Conservation (phyloP, 1,140 invertebrate genomes). For the Drosophila mauritiana region DNA sequence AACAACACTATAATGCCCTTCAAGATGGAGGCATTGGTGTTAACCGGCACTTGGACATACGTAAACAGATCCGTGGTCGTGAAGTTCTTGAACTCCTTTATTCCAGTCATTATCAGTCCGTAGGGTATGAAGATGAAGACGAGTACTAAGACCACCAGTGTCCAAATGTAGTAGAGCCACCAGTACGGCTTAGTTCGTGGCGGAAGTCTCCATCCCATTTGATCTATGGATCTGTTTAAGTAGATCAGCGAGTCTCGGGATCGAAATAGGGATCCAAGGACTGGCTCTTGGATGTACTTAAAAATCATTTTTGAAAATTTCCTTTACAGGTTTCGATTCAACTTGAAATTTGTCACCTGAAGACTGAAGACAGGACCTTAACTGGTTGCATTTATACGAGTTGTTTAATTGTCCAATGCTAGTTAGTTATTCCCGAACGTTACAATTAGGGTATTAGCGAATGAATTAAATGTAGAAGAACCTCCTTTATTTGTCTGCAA, state of each 20-base stretch:
- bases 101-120: slow-evolving; percentile 19
- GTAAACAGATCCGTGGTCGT: slow-evolving; percentile 33
- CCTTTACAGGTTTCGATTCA: neutral
- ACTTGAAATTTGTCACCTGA: neutral
- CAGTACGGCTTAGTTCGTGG: slow-evolving; percentile 3
- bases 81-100: slow-evolving; percentile 31
- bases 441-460: neutral
- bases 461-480: neutral
- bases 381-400: neutral
- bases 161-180: slow-evolving; percentile 39
- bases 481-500: neutral
- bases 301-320: slow-evolving; percentile 1
- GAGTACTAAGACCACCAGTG: neutral
- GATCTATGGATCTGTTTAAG: neutral
- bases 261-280: neutral
- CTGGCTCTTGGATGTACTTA: slow-evolving; percentile 6
- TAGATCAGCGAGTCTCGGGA: slow-evolving; percentile 11
- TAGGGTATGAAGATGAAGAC: slow-evolving; percentile 25
- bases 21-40: slow-evolving; percentile 18
- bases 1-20: slow-evolving; percentile 22
- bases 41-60: slow-evolving; percentile 27
- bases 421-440: slow-evolving; percentile 2
- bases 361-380: neutral
- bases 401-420: neutral
- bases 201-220: slow-evolving; percentile 23